Percentiles rank a stretch among this genome's conserved stretches.
Evolutionary conservation across 2,797 vertebrate species (phyloP).

Genomic region (Acanthis flammea): DNA sequence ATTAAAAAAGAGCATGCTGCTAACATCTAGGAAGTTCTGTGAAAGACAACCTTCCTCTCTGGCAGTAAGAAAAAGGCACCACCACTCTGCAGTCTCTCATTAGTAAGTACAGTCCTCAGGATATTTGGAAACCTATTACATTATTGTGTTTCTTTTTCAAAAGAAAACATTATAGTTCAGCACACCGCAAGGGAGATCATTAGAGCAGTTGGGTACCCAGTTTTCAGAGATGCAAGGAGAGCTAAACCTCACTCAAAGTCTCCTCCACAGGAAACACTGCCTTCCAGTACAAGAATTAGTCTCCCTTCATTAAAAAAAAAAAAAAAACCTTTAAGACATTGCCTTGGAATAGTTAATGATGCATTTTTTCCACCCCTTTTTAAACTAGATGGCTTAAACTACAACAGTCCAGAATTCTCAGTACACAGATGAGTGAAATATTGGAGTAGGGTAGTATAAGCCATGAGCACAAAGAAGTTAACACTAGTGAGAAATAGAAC

Average conservation of each 20-base stretch:
- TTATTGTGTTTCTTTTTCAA: conserved; percentile 2
- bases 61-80: background rate
- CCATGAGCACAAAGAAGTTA: background rate
- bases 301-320: background rate
- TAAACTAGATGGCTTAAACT: background rate
- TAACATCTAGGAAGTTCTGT: background rate
- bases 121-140: background rate
- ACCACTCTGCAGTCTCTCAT: background rate
- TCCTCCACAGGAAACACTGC: background rate
- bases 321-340: background rate
- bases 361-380: background rate
- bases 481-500: background rate
- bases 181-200: background rate
- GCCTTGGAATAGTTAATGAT: background rate
- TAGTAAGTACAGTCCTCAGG: background rate
- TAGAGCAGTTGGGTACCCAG: background rate
- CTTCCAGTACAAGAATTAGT: background rate
- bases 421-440: background rate
- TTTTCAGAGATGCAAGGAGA: background rate
- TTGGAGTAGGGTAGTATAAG: background rate
- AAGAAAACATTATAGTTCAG: background rate
- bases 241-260: background rate
- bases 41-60: background rate
- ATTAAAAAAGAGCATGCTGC: background rate
- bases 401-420: background rate